Evolutionary conservation across 2,888 invertebrate genomes (phyloP).

Genomic region (Acrocyrtus sp.): DNA sequence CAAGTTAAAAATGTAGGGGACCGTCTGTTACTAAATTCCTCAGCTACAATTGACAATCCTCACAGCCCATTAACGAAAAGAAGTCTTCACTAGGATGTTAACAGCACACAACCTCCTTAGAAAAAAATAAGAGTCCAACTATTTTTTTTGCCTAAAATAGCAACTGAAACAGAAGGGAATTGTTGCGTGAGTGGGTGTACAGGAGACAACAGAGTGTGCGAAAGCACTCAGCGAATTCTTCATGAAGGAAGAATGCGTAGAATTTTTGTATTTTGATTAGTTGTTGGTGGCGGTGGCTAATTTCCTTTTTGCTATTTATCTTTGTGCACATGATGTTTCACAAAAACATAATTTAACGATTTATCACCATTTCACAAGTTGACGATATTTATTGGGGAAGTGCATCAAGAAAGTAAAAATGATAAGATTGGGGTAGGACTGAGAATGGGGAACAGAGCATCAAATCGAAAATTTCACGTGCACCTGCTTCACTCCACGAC

Average conservation of each 20-base stretch:
- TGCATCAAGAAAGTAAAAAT: neutral
- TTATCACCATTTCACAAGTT: neutral
- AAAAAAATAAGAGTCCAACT: no score
- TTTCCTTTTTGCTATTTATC: neutral
- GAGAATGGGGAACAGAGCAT: no score
- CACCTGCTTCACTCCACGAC: neutral
- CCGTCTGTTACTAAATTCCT: no score
- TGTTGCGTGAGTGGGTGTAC: neutral
- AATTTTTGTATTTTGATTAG: neutral
- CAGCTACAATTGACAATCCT: no score
- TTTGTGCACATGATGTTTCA: neutral
- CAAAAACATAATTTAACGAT: neutral
- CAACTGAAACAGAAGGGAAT: neutral
- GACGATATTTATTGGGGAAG: neutral
- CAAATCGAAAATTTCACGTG: neutral
- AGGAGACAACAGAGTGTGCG: neutral
- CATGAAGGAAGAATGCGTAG: neutral
- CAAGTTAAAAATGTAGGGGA: no score
- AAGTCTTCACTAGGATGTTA: no score
- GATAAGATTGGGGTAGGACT: no score
- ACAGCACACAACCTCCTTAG: no score
- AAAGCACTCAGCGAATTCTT: neutral
- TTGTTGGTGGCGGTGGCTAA: neutral
- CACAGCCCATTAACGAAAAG: no score
- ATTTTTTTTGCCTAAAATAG: no score